Evolutionary conservation across 2,113 vertebrate genomes (phyloP), one percentile per base, ranked within the genome.

Genomic region (Saguinus midas): DNA sequence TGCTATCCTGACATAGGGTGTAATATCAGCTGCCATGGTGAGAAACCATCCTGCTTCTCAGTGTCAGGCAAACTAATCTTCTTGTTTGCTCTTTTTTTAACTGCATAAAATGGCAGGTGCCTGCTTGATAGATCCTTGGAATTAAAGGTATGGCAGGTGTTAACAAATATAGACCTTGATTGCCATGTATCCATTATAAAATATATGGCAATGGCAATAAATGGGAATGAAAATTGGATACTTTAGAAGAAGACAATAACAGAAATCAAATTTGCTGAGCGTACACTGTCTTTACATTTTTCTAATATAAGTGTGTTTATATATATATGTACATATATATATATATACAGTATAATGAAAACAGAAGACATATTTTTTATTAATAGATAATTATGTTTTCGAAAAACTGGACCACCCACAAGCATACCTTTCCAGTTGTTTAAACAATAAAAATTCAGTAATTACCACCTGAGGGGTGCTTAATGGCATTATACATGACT

Each of bases 381-480:
- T 35, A 73, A 50, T 57, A 45, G 21, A 35, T n/a, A 72, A 68
- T 23, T 29, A 68, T 17, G 1, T 90, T 85, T 95, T 27, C 40
- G 92, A 86, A 93, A 29, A 93, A 76, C 35, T n/a, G 14, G 35
- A 43, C 70, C 73, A 86, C 29, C 40, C 17, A 52, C 12, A 58
- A 91, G 17, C 29, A 72, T 58, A 91, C 27, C 32, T 80, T 72
- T 81, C 21, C 93, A 73, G 27, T 50, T 75, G 68, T 64, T 70
- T 80, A 79, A 95, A 91, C 29, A 91, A 57, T 35, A 80, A 92
- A 96, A 97, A 86, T 17, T 17, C 52, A 55, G 29, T 91, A 83
- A 84, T 45, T 83, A 45, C 43, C 27, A 64, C 48, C 48, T 14
- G 32, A 90, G 12, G 48, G n/a, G 35, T 66, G 25, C 45, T 87